Evolutionary conservation across 2,113 vertebrate genomes (phyloP), one percentile per base, ranked within the genome.

Genomic region (Pygathrix nemaeus): DNA sequence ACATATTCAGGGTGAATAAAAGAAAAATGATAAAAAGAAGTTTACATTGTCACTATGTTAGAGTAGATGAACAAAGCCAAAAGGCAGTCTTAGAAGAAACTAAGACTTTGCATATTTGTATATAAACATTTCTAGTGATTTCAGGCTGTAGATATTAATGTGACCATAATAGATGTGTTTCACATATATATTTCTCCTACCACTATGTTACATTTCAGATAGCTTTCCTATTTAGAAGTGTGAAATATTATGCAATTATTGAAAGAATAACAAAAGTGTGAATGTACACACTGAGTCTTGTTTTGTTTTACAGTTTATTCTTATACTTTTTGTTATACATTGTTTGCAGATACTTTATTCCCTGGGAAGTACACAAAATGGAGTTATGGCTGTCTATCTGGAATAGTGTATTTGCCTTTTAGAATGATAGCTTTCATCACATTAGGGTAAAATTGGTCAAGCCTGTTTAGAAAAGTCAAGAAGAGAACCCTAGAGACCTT

Each of bases 191-290:
- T 88, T 89, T 96, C 18, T 88, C 43, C 13, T 64, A 92, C 18
- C 23, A 79, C 87, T 80, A 93, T 83, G 32, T 52, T 92, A 90
- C 12, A 90, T 79, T 93, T 91, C 38, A 85, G 38, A 73, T 93
- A 84, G 20, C 9, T 38, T 95, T 96, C 5, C n/a, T 70, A 7
- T 86, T 92, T 94, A 82, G 20, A 1, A 92, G 21, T 68, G 13
- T 68, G 40, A 96, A 89, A 80, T 61, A 83, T 17, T 40, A 8
- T 64, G 8, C 72, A 95, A 95, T 90, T 96, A 78, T 48, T 85
- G 43, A 18, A 90, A 80, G 25, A 68, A 40, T 81, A 91, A 43
- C 4, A 55, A 68, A 93, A 80, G 7, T 64, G 10, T 73, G 14
- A 94, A 85, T 52, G 48, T 45, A 81, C 25, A 73, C 35, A 87